phyloP scores from a whole-genome alignment of 2,888 invertebrate genomes.

The Drosophila lutescens region DNA sequence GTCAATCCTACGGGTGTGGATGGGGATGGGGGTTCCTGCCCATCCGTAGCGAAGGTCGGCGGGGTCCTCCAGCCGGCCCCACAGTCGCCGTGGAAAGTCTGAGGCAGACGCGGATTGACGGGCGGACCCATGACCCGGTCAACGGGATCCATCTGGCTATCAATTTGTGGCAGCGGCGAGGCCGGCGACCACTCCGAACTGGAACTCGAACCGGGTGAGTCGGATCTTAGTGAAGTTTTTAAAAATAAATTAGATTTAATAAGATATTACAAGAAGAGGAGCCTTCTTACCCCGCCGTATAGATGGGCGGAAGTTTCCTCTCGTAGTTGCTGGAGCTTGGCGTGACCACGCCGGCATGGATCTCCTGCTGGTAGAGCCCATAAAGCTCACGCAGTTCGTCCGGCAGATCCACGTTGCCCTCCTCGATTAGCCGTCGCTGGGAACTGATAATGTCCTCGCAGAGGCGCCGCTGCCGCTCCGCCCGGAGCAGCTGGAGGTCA shows the following conservation, averaged over 20 bases:
- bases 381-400: constrained; percentile 92
- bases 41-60: constrained; percentile 65
- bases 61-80: constrained; percentile 20
- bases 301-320: constrained; percentile 84
- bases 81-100: constrained; percentile 62
- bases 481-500: constrained; percentile 92
- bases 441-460: constrained; percentile 96
- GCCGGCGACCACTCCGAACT: constrained; percentile 84
- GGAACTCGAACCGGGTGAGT: constrained; percentile 84
- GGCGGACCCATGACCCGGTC: constrained; percentile 83
- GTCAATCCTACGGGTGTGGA: constrained; percentile 37
- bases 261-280: no score
- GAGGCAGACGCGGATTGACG: constrained; percentile 82
- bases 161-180: constrained; percentile 81
- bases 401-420: constrained; percentile 89
- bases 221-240: constrained; percentile 67
- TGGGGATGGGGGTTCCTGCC: constrained; percentile 61
- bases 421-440: constrained; percentile 93
- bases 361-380: constrained; percentile 93
- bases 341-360: constrained; percentile 89
- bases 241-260: no score
- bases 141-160: constrained; percentile 61
- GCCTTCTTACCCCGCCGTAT: constrained; percentile 82
- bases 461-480: constrained; percentile 92
- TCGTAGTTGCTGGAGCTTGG: constrained; percentile 81